These are phyloP conservation scores for Maccullochella peelii DNA, from an alignment of 2,113 vertebrate species.

Conservation along the genomic window DNA sequence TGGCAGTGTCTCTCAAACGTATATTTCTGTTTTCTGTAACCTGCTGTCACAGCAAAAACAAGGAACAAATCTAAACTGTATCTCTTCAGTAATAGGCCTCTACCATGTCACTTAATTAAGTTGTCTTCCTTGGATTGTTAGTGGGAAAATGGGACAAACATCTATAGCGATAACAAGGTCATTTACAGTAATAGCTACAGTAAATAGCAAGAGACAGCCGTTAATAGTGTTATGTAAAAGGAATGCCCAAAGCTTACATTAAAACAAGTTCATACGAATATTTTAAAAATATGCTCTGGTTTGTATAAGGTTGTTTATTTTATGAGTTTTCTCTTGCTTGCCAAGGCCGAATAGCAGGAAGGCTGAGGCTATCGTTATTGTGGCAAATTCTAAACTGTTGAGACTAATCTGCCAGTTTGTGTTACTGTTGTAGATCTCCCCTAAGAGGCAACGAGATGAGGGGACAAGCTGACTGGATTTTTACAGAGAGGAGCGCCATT, in stretches of 20 bases:
- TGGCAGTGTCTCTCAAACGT: slow-evolving; percentile 44
- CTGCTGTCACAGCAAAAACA: slow-evolving; percentile 30
- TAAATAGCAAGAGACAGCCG: neutral
- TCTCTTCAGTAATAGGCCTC: slow-evolving; percentile 7
- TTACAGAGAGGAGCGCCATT: slow-evolving; percentile 55
- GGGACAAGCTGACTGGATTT: slow-evolving; percentile 65
- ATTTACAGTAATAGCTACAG: slow-evolving; percentile 6
- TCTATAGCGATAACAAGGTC: neutral
- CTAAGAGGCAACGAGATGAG: slow-evolving; percentile 61
- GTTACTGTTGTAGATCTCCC: slow-evolving; percentile 68
- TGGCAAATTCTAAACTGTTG: slow-evolving; percentile 72
- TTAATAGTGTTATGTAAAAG: neutral
- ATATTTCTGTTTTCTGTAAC: slow-evolving; percentile 63
- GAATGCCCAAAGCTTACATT: neutral
- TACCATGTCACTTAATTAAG: neutral
- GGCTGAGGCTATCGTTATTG: slow-evolving; percentile 58
- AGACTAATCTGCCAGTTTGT: slow-evolving; percentile 77
- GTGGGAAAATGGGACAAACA: neutral
- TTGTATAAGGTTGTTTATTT: slow-evolving; percentile 29
- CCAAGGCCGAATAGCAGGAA: slow-evolving; percentile 34
- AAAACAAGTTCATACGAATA: neutral
- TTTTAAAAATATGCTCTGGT: slow-evolving; percentile 15
- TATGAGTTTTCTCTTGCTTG: slow-evolving; percentile 19
- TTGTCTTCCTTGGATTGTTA: neutral
- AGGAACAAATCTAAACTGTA: slow-evolving; percentile 26